These are phyloP conservation scores for Crocodylus rhombifer DNA, from an alignment of 2,797 vertebrate genomes.

Conservation along the genomic window DNA sequence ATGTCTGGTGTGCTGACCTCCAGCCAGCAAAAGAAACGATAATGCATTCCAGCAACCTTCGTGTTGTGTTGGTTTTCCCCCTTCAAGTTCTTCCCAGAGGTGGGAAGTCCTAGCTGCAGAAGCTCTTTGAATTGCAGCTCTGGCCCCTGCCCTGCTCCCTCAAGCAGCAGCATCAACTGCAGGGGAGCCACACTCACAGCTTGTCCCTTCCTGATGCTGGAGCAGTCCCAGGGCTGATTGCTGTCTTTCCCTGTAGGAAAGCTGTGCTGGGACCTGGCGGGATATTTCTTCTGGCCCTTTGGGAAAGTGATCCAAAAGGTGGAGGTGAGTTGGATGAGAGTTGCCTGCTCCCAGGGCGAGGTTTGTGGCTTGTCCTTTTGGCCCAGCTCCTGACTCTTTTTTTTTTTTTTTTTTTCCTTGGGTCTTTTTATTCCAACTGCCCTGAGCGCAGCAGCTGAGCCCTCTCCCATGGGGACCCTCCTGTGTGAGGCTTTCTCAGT, in stretches of 20 bases:
- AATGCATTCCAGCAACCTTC: no score
- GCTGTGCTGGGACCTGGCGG: conserved; percentile 84
- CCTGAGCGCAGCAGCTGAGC: fast-evolving
- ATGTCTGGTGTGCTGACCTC: no score
- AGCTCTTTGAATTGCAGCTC: no score
- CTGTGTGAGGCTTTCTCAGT: background rate
- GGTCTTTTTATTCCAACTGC: fast-evolving
- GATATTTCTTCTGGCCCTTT: conserved; percentile 90
- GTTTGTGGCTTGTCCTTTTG: background rate
- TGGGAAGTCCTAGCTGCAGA: no score
- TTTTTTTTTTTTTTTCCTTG: no score
- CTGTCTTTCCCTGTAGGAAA: conserved; percentile 61
- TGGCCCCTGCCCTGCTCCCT: no score
- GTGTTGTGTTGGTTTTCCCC: no score
- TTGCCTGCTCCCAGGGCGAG: background rate
- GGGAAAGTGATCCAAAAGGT: conserved; percentile 86
- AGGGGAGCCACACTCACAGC: background rate
- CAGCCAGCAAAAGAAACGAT: no score
- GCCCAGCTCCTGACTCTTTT: no score
- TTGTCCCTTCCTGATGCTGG: fast-evolving
- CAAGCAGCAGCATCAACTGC: fast-evolving
- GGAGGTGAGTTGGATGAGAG: background rate
- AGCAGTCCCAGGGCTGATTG: fast-evolving
- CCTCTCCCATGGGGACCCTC: fast-evolving
- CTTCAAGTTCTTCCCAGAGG: no score